phyloP scores from a whole-genome alignment of 2,797 vertebrate species.

The Acestrorhynchus altus region DNA sequence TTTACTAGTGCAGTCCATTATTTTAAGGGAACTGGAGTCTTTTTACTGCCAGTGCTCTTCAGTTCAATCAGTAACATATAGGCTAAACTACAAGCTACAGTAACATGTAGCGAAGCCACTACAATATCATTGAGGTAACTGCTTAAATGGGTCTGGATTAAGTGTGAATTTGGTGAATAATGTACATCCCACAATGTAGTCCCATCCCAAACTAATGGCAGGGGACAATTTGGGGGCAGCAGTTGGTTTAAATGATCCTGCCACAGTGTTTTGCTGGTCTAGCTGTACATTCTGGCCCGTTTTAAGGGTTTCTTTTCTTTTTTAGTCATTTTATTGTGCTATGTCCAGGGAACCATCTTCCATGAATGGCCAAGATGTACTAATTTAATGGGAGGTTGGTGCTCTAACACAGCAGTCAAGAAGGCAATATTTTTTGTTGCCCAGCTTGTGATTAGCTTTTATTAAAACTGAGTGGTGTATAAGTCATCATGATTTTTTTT shows the following conservation, averaged over 20 bases:
- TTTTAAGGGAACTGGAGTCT: not conserved
- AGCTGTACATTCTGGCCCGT: slow-evolving; percentile 64
- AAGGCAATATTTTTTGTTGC: slow-evolving; percentile 7
- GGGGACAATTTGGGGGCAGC: not conserved
- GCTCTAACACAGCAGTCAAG: not conserved
- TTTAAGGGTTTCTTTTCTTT: slow-evolving; percentile 69
- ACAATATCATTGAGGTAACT: slow-evolving; percentile 12
- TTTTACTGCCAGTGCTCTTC: not conserved
- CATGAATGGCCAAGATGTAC: slow-evolving; percentile 11
- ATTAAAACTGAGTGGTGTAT: slow-evolving; percentile 38
- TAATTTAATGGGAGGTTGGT: not conserved
- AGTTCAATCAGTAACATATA: slow-evolving; percentile 27
- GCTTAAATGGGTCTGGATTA: not conserved
- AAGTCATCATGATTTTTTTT: not conserved
- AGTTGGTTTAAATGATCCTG: not conserved
- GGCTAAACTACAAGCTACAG: not conserved
- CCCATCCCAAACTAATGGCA: not conserved
- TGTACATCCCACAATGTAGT: not conserved
- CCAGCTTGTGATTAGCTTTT: slow-evolving; percentile 31
- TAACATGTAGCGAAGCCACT: slow-evolving; percentile 29
- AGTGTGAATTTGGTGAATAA: slow-evolving; percentile 23
- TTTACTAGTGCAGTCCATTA: not conserved
- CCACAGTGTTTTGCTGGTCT: slow-evolving; percentile 3
- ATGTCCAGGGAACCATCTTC: slow-evolving; percentile 22
- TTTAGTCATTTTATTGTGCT: slow-evolving; percentile 16